Conservation (phyloP, 2,888 invertebrate genomes). For the Nymphalis polychloros region DNA sequence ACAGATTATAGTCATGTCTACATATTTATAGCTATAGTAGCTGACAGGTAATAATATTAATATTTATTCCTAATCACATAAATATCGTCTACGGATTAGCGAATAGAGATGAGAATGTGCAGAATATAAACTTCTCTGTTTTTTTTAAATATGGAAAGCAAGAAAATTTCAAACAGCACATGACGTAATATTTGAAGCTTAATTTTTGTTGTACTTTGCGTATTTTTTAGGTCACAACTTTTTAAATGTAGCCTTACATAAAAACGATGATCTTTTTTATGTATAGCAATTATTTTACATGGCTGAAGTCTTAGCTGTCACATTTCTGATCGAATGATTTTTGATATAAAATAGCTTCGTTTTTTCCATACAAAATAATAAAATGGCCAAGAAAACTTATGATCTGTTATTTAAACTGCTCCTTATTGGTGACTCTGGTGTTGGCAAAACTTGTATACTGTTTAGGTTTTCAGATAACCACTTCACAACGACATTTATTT, state of each 20-base stretch:
- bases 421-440: constrained; percentile 96
- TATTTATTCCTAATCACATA: too few relatives aligned
- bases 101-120: too few relatives aligned
- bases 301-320: constrained; percentile 33
- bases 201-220: too few relatives aligned
- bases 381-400: constrained; percentile 98
- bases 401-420: constrained; percentile 95
- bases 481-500: constrained; percentile 97
- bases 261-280: background rate
- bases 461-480: constrained; percentile 97
- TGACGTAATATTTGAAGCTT: too few relatives aligned
- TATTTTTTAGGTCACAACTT: too few relatives aligned
- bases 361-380: constrained; percentile 42
- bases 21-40: too few relatives aligned
- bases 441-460: constrained; percentile 96
- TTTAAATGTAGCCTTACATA: too few relatives aligned
- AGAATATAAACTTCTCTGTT: too few relatives aligned
- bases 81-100: too few relatives aligned
- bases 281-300: constrained; percentile 4
- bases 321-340: constrained; percentile 50
- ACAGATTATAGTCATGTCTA: background rate
- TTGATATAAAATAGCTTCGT: constrained; percentile 27
- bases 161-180: too few relatives aligned
- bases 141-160: too few relatives aligned
- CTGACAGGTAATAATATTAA: too few relatives aligned